Percentiles rank a stretch among this genome's conserved stretches.
These are phyloP conservation scores for Mungos mungo DNA, from an alignment of 2,113 vertebrate species.

Conservation along the genomic window DNA sequence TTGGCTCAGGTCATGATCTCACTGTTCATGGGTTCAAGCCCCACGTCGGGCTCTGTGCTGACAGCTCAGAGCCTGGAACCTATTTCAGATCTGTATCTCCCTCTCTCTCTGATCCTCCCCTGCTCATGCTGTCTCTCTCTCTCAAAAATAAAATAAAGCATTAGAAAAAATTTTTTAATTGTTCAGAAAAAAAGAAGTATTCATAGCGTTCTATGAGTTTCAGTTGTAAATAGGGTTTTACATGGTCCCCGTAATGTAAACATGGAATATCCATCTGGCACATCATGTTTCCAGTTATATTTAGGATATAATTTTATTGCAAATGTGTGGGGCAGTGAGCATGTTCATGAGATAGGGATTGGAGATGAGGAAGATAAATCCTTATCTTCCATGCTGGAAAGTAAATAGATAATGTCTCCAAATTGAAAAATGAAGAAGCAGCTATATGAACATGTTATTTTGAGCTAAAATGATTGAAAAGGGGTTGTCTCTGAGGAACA, in stretches of 20 bases:
- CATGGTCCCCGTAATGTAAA: not conserved
- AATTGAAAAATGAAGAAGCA: not conserved
- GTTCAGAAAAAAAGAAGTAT: not conserved
- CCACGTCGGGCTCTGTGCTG: too few relatives aligned
- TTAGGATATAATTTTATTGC: not conserved
- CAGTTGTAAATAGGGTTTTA: not conserved
- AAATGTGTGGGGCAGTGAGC: not conserved
- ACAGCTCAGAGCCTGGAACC: too few relatives aligned
- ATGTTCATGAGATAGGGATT: not conserved
- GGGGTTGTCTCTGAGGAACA: not conserved
- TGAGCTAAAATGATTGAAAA: not conserved
- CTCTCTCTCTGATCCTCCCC: too few relatives aligned
- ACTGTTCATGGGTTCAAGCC: too few relatives aligned
- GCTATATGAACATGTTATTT: not conserved
- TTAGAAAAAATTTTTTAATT: too few relatives aligned
- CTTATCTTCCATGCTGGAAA: not conserved
- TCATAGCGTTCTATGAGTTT: not conserved
- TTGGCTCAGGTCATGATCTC: too few relatives aligned
- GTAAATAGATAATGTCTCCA: not conserved
- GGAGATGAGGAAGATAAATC: not conserved
- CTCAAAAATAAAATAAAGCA: too few relatives aligned
- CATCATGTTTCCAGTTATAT: not conserved
- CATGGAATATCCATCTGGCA: not conserved
- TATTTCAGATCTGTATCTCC: too few relatives aligned
- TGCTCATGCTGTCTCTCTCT: too few relatives aligned